Evolutionary conservation across 2,888 invertebrate species (phyloP), one percentile per base, ranked within the genome.

Genomic region (Cecidostiba fungosa): DNA sequence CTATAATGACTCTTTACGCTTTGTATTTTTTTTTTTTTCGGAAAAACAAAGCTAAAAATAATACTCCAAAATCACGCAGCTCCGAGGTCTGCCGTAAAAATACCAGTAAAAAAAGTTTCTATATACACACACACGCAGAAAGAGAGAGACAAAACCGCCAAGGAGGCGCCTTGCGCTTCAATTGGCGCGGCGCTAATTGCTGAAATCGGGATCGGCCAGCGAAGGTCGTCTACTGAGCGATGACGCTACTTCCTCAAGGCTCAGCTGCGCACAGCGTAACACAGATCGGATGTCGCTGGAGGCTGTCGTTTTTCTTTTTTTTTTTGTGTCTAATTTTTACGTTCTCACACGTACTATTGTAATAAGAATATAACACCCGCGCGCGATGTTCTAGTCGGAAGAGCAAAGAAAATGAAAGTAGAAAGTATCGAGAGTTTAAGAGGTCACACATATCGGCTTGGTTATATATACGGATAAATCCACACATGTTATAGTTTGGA

Each of bases 181-280:
- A 82, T 82, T 82, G 82, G 74, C 82, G 82, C 76, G 77, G 50
- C 62, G 83, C 62, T 83, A 77, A 83, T 83, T 72, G 72, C 62
- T 83, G 72, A 83, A 83, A 83, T 83, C 83, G 77, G 77, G 83
- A 77, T 77, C 72, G 83, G 62, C 70, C 62, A 19, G n/a, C 32
- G 78, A 69, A 78, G 78, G 78, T 32, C 32, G 47, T 0, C 16
- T 23, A 26, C 6, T 29, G 23, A 8, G 66, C 54, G 77, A 77
- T 39, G 62, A 76, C 62, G 62, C 62, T 66, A 29, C 66, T 66
- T 29, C 66, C 66, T 66, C 66, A 66, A 66, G 66, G 66, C 14
- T 66, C n/a, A 66, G 62, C 59, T 59, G 39, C 23, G 36, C 19
- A 32, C 19, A 14, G 23, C 47, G 54, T 54, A 54, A 54, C 2